These are phyloP conservation scores for Stomatorhinus ivindoensis DNA, from an alignment of 2,113 vertebrate genomes.

Conservation along the genomic window DNA sequence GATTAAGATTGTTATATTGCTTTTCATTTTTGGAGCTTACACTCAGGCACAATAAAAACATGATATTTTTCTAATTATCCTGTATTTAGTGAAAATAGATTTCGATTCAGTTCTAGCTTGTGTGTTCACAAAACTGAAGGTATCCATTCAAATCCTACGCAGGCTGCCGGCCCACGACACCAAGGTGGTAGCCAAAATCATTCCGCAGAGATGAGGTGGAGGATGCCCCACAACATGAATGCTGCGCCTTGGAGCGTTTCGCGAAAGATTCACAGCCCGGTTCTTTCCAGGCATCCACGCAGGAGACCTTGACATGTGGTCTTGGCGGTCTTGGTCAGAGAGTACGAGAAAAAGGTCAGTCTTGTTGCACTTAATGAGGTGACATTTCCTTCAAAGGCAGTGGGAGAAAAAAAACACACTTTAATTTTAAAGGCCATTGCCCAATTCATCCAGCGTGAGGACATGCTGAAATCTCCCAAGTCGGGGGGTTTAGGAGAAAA, in stretches of 20 bases:
- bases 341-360: slow-evolving; percentile 47
- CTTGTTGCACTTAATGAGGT: slow-evolving; percentile 58
- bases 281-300: neutral
- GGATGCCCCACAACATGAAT: neutral
- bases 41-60: neutral
- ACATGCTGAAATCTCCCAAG: neutral
- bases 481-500: neutral
- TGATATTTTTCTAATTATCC: neutral
- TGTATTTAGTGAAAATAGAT: neutral
- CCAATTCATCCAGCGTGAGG: slow-evolving; percentile 30
- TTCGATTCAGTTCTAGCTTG: neutral
- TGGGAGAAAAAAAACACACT: slow-evolving; percentile 12
- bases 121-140: neutral
- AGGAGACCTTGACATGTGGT: neutral
- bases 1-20: neutral
- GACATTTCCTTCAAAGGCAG: slow-evolving; percentile 58
- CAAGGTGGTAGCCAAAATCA: neutral
- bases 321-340: slow-evolving; percentile 14
- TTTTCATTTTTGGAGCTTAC: neutral
- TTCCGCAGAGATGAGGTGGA: neutral
- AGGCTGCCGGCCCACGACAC: neutral
- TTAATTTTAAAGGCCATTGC: slow-evolving; percentile 39
- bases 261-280: neutral
- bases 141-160: neutral
- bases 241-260: no score